These are phyloP conservation scores for Odontocerum albicorne DNA, from an alignment of 2,888 invertebrate genomes.

Conservation along the genomic window DNA sequence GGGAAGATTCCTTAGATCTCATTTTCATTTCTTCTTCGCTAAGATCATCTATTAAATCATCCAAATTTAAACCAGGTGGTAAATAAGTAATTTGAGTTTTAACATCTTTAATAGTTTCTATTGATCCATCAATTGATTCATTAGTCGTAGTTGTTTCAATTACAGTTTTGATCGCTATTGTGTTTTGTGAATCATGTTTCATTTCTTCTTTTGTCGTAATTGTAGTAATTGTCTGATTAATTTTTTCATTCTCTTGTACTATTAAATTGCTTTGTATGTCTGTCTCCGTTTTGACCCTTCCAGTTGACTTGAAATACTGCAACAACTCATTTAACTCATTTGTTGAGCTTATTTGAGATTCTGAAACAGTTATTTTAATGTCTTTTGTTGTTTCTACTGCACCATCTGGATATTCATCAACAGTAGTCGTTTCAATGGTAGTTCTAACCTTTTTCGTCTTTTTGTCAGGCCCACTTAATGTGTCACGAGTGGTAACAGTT, in stretches of 20 bases:
- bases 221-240: constrained; percentile 51
- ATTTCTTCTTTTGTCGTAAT: constrained; percentile 54
- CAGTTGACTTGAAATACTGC: constrained; percentile 49
- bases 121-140: constrained; percentile 48
- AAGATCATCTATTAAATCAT: constrained; percentile 42
- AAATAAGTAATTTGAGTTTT: constrained; percentile 55
- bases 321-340: constrained; percentile 53
- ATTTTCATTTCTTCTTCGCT: constrained; percentile 37
- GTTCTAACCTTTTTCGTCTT: constrained; percentile 60
- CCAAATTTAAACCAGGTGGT: constrained; percentile 51
- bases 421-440: constrained; percentile 56
- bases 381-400: constrained; percentile 59
- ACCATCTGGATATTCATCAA: constrained; percentile 56
- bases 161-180: constrained; percentile 50
- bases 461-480: constrained; percentile 53
- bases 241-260: constrained; percentile 50
- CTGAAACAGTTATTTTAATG: constrained; percentile 56
- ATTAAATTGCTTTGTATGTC: constrained; percentile 57
- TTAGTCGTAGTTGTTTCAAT: constrained; percentile 55
- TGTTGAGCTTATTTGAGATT: constrained; percentile 53
- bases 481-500: constrained; percentile 53
- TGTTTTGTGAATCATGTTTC: constrained; percentile 48
- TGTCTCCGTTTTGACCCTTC: constrained; percentile 50
- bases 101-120: constrained; percentile 55
- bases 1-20: too few relatives aligned